Base-by-base conservation (phyloP, 64 coral and sea anemone genomes). In the Pocillopora verrucosa region DNA sequence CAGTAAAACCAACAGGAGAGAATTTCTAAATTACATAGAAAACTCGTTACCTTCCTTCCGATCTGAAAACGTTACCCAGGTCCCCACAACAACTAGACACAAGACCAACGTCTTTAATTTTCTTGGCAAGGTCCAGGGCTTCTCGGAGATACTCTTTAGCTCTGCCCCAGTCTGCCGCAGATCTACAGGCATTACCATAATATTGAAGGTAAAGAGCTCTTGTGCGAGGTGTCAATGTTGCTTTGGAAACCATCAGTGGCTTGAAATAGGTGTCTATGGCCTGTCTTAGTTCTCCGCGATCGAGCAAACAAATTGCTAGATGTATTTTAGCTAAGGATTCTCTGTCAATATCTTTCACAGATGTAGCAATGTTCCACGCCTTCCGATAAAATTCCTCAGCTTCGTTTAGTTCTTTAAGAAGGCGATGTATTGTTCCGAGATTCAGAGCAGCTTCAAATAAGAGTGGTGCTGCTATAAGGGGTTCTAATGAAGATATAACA, bases 1-100 rank as follows among this genome's bases (percentile, higher is more conserved):
- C 41, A 51, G 3, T 4, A 51, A 51, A 51, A 51, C 3, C 7
- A 51, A 7, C 41, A 51, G 41, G 41, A 51, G 41, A 51, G 41
- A 51, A 7, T 51, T 30, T 51, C 41, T 51, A 0, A 51, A 51
- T 51, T 51, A 51, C 7, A 51, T 51, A 51, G 41, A 51, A 51
- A 51, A 51, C 41, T 51, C 41, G 3, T 51, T n/a, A 93, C 92
- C 92, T 93, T 45, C 92, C 92, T 37, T 93, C 92, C 2, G 92
- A 93, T 16, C 92, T 87, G 65, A 93, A 93, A 56, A 93, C 92
- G 15, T 93, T 93, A 11, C 92, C 92, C 59, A 93, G 65, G 34
- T 93, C 92, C 38, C 92, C 92, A 83, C 41, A 93, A 77, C 92
- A 93, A 83, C 79, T 93, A 35, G 92, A 93, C 38, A 89, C 86